Base-by-base conservation (phyloP, 92 coral and sea anemone species). In the Virgularia gustaviana region DNA sequence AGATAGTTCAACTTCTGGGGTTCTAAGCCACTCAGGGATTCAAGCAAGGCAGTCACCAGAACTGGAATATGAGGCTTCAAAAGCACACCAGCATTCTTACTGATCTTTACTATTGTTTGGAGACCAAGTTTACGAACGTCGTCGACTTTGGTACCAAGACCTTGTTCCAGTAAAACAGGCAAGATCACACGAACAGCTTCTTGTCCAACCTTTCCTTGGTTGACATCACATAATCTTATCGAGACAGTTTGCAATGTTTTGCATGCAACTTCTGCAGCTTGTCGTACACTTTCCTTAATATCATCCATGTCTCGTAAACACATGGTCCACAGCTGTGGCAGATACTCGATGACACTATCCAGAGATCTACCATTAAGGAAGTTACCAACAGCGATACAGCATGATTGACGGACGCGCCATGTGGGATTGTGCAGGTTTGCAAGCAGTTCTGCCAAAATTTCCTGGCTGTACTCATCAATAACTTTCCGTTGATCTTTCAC, bases 371-470 rank as follows among this genome's bases (percentile, higher is more conserved):
- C 99, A 55, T 88, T 94, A 62, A 94, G 90, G 36, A 94, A 91
- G 72, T 89, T 96, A 72, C 96, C 81, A 35, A 94, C 84, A 22
- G 99, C 99, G 77, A 94, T 83, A 55, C 99, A 94, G 53, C 99
- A 89, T 20, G 99, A 94, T 68, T 94, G 99, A 9, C 99, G 74
- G 4, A 94, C 82, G 71, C 99, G 84, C 99, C 99, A 94, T 31
- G 81, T 57, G 54, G 77, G 81, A 51, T 89, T 89, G 57, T 80
- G 89, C 37, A 94, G 82, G 77, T 90, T 94, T 39, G 80, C 66
- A 60, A 89, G 85, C 41, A 94, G 80, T 64, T 94, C 99, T 7
- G 78, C 78, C 6, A 94, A 75, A 62, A 94, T 94, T 75, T 87
- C 99, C 45, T 85, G 86, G 29, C 85, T 79, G 64, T 89, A 94